A percentile compares a stretch with the other conserved stretches of the same genome.
Conservation (phyloP, 2,888 invertebrate species). For the Agrotis clavis region DNA sequence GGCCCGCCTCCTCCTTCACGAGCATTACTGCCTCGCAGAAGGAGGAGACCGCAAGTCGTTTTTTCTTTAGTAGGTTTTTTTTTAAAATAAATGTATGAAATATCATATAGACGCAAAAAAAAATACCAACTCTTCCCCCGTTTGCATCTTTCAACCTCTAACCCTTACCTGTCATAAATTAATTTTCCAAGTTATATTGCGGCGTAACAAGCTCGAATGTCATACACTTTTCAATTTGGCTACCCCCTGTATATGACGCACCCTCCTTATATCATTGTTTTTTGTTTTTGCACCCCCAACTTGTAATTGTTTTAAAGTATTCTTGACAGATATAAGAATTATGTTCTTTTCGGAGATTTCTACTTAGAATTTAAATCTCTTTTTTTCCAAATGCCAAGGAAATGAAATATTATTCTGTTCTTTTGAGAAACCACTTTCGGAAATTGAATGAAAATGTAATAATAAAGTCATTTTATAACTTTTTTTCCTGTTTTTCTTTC, state of each 20-base stretch:
- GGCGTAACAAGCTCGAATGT: conserved; percentile 69
- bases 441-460: conserved; percentile 38
- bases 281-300: conserved; percentile 33
- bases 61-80: no score
- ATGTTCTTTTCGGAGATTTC: conserved; percentile 17
- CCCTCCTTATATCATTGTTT: conserved; percentile 61
- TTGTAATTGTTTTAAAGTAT: conserved; percentile 55
- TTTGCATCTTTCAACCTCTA: conserved; percentile 5
- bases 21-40: no score
- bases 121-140: background rate
- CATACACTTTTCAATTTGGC: conserved; percentile 77
- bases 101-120: no score
- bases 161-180: conserved; percentile 79
- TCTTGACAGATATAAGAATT: conserved; percentile 33
- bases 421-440: conserved; percentile 19
- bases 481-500: background rate
- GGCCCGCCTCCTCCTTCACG: no score
- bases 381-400: background rate
- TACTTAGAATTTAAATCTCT: conserved; percentile 15
- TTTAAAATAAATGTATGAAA: no score
- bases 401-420: conserved; percentile 5
- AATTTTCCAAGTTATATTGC: conserved; percentile 88
- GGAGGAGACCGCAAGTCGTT: no score
- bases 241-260: conserved; percentile 75
- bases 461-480: conserved; percentile 14